Percentiles rank a stretch among this genome's conserved stretches.
Evolutionary conservation across 2,888 invertebrate species (phyloP).

Genomic region (Cremastobaeus sp.): DNA sequence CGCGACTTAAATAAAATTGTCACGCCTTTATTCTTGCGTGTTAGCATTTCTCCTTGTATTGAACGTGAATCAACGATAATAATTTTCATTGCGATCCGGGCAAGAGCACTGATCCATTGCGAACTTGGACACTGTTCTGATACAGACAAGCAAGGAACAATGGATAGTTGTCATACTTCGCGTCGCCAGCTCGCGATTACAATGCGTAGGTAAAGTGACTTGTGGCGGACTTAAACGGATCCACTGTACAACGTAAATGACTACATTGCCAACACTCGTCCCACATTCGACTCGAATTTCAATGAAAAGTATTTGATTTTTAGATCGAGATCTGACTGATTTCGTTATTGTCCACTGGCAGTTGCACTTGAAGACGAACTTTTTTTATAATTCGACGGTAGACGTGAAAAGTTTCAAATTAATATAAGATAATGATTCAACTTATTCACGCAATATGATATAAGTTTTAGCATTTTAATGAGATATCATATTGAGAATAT

Average conservation of each 20-base stretch:
- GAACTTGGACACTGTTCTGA: slow-evolving; percentile 63
- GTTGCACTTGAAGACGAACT: slow-evolving; percentile 6
- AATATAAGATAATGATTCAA: too few species aligned
- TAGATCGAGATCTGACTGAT: slow-evolving; percentile 30
- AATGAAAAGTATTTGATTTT: slow-evolving; percentile 27
- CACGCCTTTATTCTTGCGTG: slow-evolving; percentile 51
- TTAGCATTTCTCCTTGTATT: slow-evolving; percentile 58
- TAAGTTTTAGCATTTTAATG: too few species aligned
- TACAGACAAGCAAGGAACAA: slow-evolving; percentile 62
- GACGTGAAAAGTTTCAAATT: too few species aligned
- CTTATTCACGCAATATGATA: too few species aligned
- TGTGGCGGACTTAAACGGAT: slow-evolving; percentile 70
- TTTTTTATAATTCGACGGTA: too few species aligned
- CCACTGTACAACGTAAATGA: slow-evolving; percentile 59
- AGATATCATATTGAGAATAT: too few species aligned
- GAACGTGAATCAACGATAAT: slow-evolving; percentile 66
- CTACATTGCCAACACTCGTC: slow-evolving; percentile 40
- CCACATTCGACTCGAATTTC: slow-evolving; percentile 24
- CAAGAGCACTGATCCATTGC: slow-evolving; percentile 68
- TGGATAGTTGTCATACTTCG: slow-evolving; percentile 65
- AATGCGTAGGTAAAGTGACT: slow-evolving; percentile 69
- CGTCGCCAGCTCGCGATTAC: slow-evolving; percentile 65
- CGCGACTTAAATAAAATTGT: slow-evolving; percentile 55
- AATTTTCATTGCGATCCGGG: slow-evolving; percentile 67
- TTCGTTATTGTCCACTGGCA: slow-evolving; percentile 1